A percentile compares a stretch with the other conserved stretches of the same genome.
Evolutionary conservation across 1,140 invertebrate species (phyloP).

Genomic region (Aleiodes sp.): DNA sequence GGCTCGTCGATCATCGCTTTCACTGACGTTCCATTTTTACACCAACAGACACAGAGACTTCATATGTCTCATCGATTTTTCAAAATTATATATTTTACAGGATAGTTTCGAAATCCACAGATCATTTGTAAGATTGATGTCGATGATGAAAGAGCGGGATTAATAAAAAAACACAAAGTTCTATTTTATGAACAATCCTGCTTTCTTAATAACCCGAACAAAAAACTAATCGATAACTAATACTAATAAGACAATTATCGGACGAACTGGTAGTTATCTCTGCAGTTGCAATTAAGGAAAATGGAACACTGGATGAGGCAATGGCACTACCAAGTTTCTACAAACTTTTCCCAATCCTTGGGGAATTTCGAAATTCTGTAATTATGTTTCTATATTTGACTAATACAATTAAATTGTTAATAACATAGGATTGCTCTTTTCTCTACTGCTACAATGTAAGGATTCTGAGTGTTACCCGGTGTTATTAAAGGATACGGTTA

Average conservation of each 20-base stretch:
- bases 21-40: not conserved
- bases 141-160: not conserved
- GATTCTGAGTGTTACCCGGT: not conserved
- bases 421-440: not conserved
- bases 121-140: not conserved
- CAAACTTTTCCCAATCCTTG: not conserved
- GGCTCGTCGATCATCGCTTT: not conserved
- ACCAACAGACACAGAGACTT: not conserved
- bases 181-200: not conserved
- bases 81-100: no score
- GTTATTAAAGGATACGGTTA: not conserved
- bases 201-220: not conserved
- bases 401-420: not conserved
- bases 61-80: not conserved
- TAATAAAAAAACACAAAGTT: not conserved
- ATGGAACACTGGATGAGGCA: not conserved
- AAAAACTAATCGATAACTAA: not conserved
- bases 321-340: not conserved
- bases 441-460: not conserved
- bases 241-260: not conserved
- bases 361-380: not conserved
- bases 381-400: not conserved
- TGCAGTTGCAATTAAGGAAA: not conserved
- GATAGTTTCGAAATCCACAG: not conserved
- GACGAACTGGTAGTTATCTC: not conserved